Evolutionary conservation across 30 jellyfish, hydroid and myxozoan genomes (phyloP).

Genomic region (Aurelia sp.): DNA sequence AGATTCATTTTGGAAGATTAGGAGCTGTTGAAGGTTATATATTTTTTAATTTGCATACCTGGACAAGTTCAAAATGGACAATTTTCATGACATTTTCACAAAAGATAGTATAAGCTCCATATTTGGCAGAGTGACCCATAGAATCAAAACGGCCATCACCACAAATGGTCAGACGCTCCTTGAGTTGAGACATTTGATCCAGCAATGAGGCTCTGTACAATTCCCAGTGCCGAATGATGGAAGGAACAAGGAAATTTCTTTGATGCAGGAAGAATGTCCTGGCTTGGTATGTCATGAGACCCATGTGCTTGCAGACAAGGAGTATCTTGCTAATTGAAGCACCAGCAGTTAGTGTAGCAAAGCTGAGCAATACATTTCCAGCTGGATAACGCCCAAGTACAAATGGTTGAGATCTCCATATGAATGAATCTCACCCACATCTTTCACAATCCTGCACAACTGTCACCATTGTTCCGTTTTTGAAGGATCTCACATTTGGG

Average conservation of each 20-base stretch:
- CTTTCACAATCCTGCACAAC: not conserved
- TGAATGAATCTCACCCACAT: slow-evolving; percentile 14
- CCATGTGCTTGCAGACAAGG: slow-evolving; percentile 6
- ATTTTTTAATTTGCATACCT: no score
- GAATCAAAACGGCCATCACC: slow-evolving; percentile 65
- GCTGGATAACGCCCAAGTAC: slow-evolving; percentile 1
- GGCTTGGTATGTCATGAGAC: not conserved
- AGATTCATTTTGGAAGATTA: no score
- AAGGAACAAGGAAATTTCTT: slow-evolving; percentile 20
- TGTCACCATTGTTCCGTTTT: no score
- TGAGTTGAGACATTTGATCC: not conserved
- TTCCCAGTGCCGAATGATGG: slow-evolving; percentile 23
- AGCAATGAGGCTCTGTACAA: not conserved
- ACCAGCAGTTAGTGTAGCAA: slow-evolving; percentile 7
- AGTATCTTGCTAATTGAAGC: no score
- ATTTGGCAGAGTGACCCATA: slow-evolving; percentile 49
- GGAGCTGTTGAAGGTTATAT: no score
- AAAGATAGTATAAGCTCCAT: slow-evolving; percentile 31
- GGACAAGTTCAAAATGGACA: slow-evolving; percentile 39
- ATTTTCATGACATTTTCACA: slow-evolving; percentile 6
- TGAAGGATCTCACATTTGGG: no score
- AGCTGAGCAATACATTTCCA: no score
- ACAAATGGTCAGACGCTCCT: slow-evolving; percentile 1
- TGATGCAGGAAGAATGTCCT: slow-evolving; percentile 41
- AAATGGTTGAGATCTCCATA: slow-evolving; percentile 26